Percentiles rank a stretch among this genome's conserved stretches.
These are phyloP conservation scores for Drosophila emarginata DNA, from an alignment of 2,888 invertebrate species.

Conservation along the genomic window DNA sequence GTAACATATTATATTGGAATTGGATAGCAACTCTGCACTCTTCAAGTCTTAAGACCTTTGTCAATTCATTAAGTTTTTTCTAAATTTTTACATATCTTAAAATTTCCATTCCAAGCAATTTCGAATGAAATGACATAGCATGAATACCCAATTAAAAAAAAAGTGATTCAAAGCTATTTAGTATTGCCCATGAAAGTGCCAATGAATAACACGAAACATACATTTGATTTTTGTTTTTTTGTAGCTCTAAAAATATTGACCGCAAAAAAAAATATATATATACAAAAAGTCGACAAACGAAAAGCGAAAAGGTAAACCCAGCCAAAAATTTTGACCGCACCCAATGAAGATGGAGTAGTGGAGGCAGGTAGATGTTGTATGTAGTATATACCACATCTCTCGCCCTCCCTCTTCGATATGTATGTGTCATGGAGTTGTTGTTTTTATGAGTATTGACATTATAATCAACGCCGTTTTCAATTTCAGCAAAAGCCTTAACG, in stretches of 20 bases:
- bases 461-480: constrained; percentile 78
- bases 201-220: constrained; percentile 70
- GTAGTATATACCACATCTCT: constrained; percentile 23
- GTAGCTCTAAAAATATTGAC: constrained; percentile 36
- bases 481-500: constrained; percentile 56
- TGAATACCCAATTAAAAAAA: constrained; percentile 13
- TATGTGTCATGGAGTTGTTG: constrained; percentile 23
- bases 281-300: constrained; percentile 26
- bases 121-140: constrained; percentile 16
- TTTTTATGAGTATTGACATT: constrained; percentile 76
- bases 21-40: too few relatives aligned
- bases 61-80: too few relatives aligned
- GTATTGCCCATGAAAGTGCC: constrained; percentile 73
- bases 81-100: neutral
- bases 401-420: constrained; percentile 17
- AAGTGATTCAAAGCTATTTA: constrained; percentile 39
- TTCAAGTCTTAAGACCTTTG: too few relatives aligned
- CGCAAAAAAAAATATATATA: constrained; percentile 35
- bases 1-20: too few relatives aligned
- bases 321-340: constrained; percentile 71
- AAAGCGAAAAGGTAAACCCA: constrained; percentile 47
- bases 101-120: neutral
- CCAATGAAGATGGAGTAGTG: constrained; percentile 39
- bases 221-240: constrained; percentile 61
- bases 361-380: constrained; percentile 5